phyloP scores from a whole-genome alignment of 2,113 vertebrate species.

The Cairina moschata region DNA sequence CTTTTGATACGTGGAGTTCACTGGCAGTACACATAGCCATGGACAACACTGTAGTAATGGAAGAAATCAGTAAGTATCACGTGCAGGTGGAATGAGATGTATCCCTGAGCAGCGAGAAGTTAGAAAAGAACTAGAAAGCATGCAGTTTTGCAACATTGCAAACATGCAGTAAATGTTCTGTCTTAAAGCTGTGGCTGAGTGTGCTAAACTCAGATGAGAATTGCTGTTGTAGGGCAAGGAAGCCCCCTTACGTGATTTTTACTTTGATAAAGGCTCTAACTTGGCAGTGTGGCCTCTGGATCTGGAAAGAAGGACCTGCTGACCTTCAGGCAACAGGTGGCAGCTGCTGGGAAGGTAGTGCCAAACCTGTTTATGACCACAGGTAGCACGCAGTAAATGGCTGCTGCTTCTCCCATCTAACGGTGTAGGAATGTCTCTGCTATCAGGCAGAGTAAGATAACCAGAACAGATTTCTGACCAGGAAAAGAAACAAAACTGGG shows the following conservation, averaged over 20 bases:
- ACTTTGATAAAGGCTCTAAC: neutral
- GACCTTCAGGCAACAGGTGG: neutral
- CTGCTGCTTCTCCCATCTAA: neutral
- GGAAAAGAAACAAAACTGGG: neutral
- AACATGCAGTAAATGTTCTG: neutral
- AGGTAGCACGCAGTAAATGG: neutral
- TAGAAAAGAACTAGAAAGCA: neutral
- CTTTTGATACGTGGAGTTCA: slow-evolving; percentile 95
- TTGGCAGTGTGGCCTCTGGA: neutral
- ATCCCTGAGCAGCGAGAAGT: neutral
- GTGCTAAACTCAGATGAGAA: neutral
- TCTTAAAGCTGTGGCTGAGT: neutral
- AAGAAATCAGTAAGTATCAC: slow-evolving; percentile 92
- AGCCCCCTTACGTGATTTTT: neutral
- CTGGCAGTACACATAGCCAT: slow-evolving; percentile 96
- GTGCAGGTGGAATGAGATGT: accelerated
- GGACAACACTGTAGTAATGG: slow-evolving; percentile 99
- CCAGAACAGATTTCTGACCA: neutral
- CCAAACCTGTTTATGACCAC: neutral
- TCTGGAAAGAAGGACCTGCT: neutral
- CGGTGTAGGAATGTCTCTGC: neutral
- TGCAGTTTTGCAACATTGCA: neutral
- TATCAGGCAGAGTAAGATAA: neutral
- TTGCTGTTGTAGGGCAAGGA: neutral
- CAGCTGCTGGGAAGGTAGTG: neutral